These are phyloP conservation scores for Sphenodon punctatus DNA, from an alignment of 2,797 vertebrate genomes.

Conservation along the genomic window DNA sequence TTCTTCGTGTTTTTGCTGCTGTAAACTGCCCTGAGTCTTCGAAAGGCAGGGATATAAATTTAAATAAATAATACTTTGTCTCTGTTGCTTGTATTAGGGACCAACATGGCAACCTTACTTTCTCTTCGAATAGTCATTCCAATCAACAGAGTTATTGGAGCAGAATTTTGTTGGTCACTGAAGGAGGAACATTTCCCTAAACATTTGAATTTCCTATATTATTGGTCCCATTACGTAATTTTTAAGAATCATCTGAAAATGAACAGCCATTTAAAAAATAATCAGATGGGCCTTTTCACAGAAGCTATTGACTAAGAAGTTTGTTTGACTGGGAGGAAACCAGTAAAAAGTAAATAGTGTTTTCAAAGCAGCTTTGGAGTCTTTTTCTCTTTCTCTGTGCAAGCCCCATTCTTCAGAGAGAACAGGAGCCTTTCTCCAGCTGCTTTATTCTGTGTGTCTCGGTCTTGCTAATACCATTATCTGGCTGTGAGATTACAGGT, in stretches of 20 bases:
- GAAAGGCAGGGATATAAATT: too few species aligned
- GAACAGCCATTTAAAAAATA: neutral
- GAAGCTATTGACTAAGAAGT: conserved; percentile 54
- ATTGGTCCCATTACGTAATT: conserved; percentile 22
- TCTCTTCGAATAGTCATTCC: conserved; percentile 58
- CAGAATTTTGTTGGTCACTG: conserved; percentile 67
- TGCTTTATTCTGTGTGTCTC: conserved; percentile 55
- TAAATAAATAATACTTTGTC: too few species aligned
- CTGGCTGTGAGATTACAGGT: conserved; percentile 59
- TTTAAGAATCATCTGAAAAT: neutral
- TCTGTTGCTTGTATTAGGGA: too few species aligned
- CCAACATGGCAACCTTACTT: conserved; percentile 51
- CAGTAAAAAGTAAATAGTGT: conserved; percentile 59
- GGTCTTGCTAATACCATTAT: conserved; percentile 59
- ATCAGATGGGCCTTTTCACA: conserved; percentile 29
- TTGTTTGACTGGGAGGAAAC: conserved; percentile 65
- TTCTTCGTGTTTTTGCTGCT: too few species aligned
- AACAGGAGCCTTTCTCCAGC: conserved; percentile 57
- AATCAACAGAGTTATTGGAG: conserved; percentile 66
- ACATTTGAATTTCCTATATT: conserved; percentile 58
- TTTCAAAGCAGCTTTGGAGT: conserved; percentile 56
- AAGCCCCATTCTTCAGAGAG: conserved; percentile 42
- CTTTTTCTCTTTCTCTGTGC: conserved; percentile 58
- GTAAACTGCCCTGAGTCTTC: too few species aligned
- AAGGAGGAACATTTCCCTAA: conserved; percentile 60